Percentiles rank a stretch among this genome's conserved stretches.
Evolutionary conservation across 2,888 invertebrate genomes (phyloP).

Genomic region (Sipha maydis): DNA sequence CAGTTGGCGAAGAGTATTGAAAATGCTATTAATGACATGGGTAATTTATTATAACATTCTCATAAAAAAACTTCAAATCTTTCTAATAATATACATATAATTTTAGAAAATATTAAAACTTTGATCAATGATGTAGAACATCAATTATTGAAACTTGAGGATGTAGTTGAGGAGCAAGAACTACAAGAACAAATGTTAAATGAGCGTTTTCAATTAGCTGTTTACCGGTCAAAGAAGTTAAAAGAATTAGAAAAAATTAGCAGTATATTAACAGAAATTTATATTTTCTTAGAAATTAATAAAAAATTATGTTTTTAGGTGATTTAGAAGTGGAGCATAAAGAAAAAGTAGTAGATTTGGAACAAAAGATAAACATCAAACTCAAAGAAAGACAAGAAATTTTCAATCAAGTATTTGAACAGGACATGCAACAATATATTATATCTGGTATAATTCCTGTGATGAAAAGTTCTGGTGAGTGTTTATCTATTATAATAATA

Average conservation of each 20-base stretch:
- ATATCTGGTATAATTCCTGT: slow-evolving; percentile 72
- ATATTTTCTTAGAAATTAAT: not conserved
- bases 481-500: not conserved
- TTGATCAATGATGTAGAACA: slow-evolving; percentile 75
- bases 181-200: slow-evolving; percentile 78
- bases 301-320: slow-evolving; percentile 66
- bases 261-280: slow-evolving; percentile 69
- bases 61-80: not conserved
- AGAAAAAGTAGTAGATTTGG: slow-evolving; percentile 71
- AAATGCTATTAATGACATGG: slow-evolving; percentile 69
- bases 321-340: slow-evolving; percentile 73
- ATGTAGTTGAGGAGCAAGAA: slow-evolving; percentile 76
- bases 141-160: slow-evolving; percentile 75
- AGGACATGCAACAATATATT: slow-evolving; percentile 75
- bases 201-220: slow-evolving; percentile 77
- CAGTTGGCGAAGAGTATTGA: slow-evolving; percentile 69
- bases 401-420: slow-evolving; percentile 77
- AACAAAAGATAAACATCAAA: slow-evolving; percentile 71
- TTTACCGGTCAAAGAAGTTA: slow-evolving; percentile 79
- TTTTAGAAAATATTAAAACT: slow-evolving; percentile 70
- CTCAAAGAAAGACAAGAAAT: slow-evolving; percentile 76
- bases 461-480: slow-evolving; percentile 60
- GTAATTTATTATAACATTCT: slow-evolving; percentile 65
- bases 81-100: not conserved
- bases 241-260: slow-evolving; percentile 69